These are phyloP conservation scores for Formica aserva DNA, from an alignment of 2,888 invertebrate genomes.

Conservation along the genomic window DNA sequence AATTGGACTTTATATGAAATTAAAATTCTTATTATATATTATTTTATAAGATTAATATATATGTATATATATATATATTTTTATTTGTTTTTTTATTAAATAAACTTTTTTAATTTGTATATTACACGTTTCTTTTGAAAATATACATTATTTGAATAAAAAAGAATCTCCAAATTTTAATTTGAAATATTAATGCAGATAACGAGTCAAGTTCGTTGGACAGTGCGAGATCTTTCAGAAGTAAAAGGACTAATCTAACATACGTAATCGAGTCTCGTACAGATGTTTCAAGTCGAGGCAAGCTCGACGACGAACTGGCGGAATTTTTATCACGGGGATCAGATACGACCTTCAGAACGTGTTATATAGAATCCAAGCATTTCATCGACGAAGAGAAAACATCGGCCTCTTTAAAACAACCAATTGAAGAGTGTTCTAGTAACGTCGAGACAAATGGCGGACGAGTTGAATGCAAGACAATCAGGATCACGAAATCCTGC, in stretches of 20 bases:
- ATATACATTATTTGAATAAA: neutral
- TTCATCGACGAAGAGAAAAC: conserved; percentile 10
- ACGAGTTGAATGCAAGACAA: neutral
- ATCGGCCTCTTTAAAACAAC: neutral
- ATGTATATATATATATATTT: neutral
- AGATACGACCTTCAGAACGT: conserved; percentile 32
- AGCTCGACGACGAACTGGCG: conserved; percentile 3
- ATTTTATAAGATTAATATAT: neutral
- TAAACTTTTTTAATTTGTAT: neutral
- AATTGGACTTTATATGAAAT: neutral
- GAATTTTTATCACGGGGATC: conserved; percentile 29
- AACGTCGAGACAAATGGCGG: neutral
- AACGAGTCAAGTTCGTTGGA: conserved; percentile 26
- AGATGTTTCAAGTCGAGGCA: neutral
- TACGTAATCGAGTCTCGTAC: conserved; percentile 61
- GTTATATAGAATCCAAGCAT: conserved; percentile 15
- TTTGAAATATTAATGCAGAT: conserved; percentile 5
- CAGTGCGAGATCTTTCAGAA: conserved; percentile 59
- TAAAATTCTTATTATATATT: neutral
- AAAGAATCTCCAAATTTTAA: neutral
- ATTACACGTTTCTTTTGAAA: neutral
- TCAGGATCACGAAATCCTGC: conserved; percentile 41
- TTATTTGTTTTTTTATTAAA: neutral
- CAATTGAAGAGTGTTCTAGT: conserved; percentile 9
- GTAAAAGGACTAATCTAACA: conserved; percentile 57